Conservation (phyloP, 2,113 vertebrate genomes). For the Neotoma lepida region DNA sequence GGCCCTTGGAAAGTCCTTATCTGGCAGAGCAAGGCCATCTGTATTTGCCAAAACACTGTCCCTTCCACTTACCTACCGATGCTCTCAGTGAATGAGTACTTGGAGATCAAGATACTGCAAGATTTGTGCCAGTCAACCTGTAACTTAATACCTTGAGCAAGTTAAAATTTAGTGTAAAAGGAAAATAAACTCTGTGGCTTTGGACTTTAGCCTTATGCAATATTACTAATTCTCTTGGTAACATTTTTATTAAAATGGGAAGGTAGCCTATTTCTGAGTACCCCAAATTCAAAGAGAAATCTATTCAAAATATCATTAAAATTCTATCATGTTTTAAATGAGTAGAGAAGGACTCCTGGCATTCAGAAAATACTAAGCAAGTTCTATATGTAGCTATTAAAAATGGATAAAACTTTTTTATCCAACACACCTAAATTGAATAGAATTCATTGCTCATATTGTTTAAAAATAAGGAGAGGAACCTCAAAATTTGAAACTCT, state of each 20-base stretch:
- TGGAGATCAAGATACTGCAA: background rate
- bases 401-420: background rate
- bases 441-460: background rate
- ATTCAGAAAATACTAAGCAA: background rate
- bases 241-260: background rate
- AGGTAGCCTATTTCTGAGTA: background rate
- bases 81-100: background rate
- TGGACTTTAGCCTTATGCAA: background rate
- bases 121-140: background rate
- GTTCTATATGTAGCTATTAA: background rate
- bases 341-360: background rate
- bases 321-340: background rate
- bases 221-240: background rate
- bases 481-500: background rate
- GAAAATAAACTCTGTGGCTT: background rate
- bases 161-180: background rate
- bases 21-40: background rate
- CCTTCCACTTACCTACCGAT: background rate
- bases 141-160: background rate
- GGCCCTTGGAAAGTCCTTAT: background rate
- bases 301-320: background rate
- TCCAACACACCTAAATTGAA: background rate
- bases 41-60: background rate
- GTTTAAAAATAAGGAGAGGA: background rate
- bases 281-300: background rate